Evolutionary conservation across 2,888 invertebrate species (phyloP), one percentile per base, ranked within the genome.

Genomic region (Drosophila atripex): DNA sequence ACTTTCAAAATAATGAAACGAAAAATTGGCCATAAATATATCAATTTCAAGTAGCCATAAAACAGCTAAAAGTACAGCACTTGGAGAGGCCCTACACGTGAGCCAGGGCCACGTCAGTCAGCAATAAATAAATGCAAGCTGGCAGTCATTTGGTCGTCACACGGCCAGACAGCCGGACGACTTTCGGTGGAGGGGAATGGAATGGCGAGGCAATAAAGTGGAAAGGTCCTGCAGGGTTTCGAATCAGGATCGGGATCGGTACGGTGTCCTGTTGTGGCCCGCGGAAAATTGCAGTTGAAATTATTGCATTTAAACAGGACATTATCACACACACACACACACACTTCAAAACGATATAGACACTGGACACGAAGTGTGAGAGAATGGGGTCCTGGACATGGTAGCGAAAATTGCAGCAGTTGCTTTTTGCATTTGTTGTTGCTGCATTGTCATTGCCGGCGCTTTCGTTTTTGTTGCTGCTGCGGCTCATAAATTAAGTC

Each of bases 401-500:
- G 54, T 59, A 59, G 63, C 74, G 72, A 79, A 79, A 84, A 88
- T 74, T 84, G 86, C 84, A 75, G 86, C 80, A 83, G 65, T 80
- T 82, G 85, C 76, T 77, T 78, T 82, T 79, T 75, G 54, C 85
- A 78, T 69, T 75, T 80, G 78, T 71, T 74, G 73, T 71, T 63
- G 53, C 7, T n/a, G 35, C 35, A 16, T 46, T 86, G 82, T 80
- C 76, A 78, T 68, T 84, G 77, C 59, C 76, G 25, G 25, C 1
- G 77, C 54, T 54, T 30, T 61, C 60, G 49, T 56, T 46, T 43
- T 54, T 59, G 64, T 57, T 77, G 78, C 53, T 56, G 57, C 59
- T 75, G 85, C 73, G 80, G 80, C 88, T 82, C 83, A 90, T 90
- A 91, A 91, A 91, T 91, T 91, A 90, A 90, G 90, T 89, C 90